A percentile compares a stretch with the other conserved stretches of the same genome.
phyloP scores from a whole-genome alignment of 2,888 invertebrate species.

The Cantharis rufa region DNA sequence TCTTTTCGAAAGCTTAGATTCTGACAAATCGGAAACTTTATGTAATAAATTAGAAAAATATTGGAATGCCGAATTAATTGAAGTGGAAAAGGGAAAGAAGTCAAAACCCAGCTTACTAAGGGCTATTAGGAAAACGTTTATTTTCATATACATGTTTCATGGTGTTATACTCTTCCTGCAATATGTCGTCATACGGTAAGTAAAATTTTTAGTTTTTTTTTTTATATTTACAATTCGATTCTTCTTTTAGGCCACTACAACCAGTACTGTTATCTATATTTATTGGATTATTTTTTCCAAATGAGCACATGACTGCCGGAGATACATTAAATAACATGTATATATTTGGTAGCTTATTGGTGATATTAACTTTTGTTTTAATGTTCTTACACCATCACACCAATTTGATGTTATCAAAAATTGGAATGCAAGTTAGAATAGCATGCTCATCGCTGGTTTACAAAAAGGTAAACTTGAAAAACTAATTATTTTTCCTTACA shows the following conservation, averaged over 20 bases:
- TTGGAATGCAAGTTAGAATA: conserved; percentile 74
- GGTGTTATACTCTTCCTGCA: neutral
- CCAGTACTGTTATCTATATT: conserved; percentile 28
- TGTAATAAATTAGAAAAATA: neutral
- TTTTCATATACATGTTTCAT: neutral
- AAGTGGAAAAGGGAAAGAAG: neutral
- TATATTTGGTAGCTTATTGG: conserved; percentile 31
- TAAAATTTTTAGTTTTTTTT: neutral
- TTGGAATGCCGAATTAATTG: neutral
- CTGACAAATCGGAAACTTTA: conserved; percentile 62
- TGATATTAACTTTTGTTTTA: conserved; percentile 21
- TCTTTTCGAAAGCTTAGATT: conserved; percentile 64
- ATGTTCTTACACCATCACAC: conserved; percentile 63
- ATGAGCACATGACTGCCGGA: neutral
- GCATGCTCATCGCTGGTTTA: conserved; percentile 75
- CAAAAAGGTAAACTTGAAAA: conserved; percentile 65
- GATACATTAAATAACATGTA: conserved; percentile 26
- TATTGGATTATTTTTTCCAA: conserved; percentile 22
- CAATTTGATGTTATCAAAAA: conserved; percentile 59
- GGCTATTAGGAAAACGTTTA: neutral
- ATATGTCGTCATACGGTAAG: neutral
- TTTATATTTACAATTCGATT: no score
- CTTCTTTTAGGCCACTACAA: conserved; percentile 25
- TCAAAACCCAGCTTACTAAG: neutral
- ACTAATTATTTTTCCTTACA: neutral